phyloP scores from a whole-genome alignment of 2,888 invertebrate species.

The Drosophila kanekoi region DNA sequence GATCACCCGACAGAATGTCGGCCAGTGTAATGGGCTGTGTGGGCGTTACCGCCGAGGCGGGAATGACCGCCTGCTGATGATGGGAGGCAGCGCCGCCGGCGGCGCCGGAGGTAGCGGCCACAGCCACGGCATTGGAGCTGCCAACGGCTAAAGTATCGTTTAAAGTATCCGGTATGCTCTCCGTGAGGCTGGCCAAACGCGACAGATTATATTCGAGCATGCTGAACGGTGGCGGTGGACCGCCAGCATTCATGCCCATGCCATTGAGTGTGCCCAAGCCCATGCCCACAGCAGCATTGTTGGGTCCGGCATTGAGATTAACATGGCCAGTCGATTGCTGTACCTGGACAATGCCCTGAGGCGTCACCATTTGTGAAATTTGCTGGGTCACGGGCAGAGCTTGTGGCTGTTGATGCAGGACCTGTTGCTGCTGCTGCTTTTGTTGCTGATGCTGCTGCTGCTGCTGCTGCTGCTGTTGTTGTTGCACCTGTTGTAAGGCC shows the following conservation, averaged over 20 bases:
- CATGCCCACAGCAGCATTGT: slow-evolving; percentile 62
- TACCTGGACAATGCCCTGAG: slow-evolving; percentile 64
- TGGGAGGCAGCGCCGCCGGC: slow-evolving; percentile 43
- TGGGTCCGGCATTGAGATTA: slow-evolving; percentile 57
- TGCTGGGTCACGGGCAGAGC: slow-evolving; percentile 44
- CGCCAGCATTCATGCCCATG: slow-evolving; percentile 66
- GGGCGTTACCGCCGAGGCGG: slow-evolving; percentile 86
- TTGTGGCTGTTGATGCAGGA: slow-evolving; percentile 51
- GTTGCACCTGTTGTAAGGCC: slow-evolving; percentile 45
- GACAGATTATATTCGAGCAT: slow-evolving; percentile 95
- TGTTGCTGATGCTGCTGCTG: slow-evolving; percentile 49
- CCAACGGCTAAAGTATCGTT: slow-evolving; percentile 83
- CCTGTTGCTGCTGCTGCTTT: slow-evolving; percentile 31
- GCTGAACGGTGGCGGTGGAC: slow-evolving; percentile 86
- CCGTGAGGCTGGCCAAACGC: slow-evolving; percentile 92
- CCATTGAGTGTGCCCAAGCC: slow-evolving; percentile 65
- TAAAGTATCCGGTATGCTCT: slow-evolving; percentile 86
- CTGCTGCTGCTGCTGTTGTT: slow-evolving; percentile 49
- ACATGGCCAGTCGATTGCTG: slow-evolving; percentile 53
- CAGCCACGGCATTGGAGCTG: slow-evolving; percentile 38
- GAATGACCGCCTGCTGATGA: slow-evolving; percentile 75
- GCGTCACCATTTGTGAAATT: slow-evolving; percentile 57
- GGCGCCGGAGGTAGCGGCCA: slow-evolving; percentile 30
- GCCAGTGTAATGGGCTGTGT: slow-evolving; percentile 90
- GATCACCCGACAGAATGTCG: slow-evolving; percentile 90